phyloP scores from a whole-genome alignment of 2,888 invertebrate genomes.

The Cephus rjabovi region DNA sequence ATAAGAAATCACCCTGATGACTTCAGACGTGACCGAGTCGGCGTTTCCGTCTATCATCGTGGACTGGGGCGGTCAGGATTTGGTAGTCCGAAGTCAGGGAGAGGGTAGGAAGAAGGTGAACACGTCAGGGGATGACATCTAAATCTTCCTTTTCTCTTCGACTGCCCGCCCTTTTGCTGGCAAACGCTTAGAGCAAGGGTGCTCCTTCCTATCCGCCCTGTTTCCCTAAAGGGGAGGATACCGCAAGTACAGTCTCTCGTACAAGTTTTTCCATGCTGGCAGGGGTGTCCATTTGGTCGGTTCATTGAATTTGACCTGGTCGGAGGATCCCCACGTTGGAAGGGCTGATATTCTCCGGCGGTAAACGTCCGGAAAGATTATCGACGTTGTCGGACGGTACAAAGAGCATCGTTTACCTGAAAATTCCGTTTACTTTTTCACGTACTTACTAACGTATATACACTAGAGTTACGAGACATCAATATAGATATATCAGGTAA shows the following conservation, averaged over 20 bases:
- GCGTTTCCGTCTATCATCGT: constrained; percentile 49
- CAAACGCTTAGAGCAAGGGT: constrained; percentile 45
- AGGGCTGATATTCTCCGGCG: no score
- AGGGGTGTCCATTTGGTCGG: constrained; percentile 35
- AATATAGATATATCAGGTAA: no score
- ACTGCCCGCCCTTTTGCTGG: constrained; percentile 61
- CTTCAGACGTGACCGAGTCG: constrained; percentile 36
- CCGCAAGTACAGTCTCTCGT: constrained; percentile 35
- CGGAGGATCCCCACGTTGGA: not conserved
- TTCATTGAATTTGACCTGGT: constrained; percentile 6
- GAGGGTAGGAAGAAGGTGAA: constrained; percentile 41
- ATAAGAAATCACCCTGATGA: constrained; percentile 39
- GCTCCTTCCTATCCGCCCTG: constrained; percentile 35
- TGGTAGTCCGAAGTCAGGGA: constrained; percentile 25
- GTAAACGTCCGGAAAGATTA: no score
- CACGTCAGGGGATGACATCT: constrained; percentile 64
- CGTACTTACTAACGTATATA: no score
- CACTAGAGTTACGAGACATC: no score
- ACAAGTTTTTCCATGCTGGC: constrained; percentile 28
- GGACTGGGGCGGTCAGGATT: not conserved
- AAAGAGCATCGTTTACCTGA: no score
- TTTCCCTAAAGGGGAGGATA: constrained; percentile 42
- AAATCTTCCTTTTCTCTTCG: constrained; percentile 62
- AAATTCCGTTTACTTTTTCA: no score
- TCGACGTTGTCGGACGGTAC: no score